phyloP scores from a whole-genome alignment of 2,888 invertebrate genomes.

The Micropterix aruncella region DNA sequence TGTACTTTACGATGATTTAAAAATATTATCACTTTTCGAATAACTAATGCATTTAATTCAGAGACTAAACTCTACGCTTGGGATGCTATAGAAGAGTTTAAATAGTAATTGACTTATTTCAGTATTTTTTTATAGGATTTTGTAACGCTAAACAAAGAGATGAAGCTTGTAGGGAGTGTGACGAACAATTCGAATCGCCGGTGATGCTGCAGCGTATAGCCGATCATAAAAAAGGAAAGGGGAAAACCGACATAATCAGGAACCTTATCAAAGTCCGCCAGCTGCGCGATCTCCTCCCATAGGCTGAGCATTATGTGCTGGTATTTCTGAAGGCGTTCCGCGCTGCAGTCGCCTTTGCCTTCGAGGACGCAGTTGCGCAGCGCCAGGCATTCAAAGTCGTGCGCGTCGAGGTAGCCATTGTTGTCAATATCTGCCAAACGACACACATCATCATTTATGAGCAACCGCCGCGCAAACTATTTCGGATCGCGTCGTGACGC shows the following conservation, averaged over 20 bases:
- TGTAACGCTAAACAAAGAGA: too few species aligned
- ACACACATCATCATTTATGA: conserved; percentile 2
- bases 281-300: conserved; percentile 75
- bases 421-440: conserved; percentile 61
- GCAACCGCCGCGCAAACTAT: background rate
- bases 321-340: conserved; percentile 58
- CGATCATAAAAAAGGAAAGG: conserved; percentile 9
- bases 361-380: conserved; percentile 68
- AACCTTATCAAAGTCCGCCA: conserved; percentile 80
- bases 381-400: conserved; percentile 73
- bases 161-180: too few species aligned
- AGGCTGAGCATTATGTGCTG: conserved; percentile 71
- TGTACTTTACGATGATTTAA: too few species aligned
- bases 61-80: too few species aligned
- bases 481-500: background rate
- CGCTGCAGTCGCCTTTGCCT: conserved; percentile 68
- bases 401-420: conserved; percentile 69
- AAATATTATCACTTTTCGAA: too few species aligned
- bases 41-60: too few species aligned
- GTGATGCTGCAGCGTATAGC: background rate
- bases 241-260: conserved; percentile 40
- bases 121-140: too few species aligned
- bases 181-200: background rate
- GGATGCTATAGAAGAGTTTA: too few species aligned
- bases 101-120: too few species aligned